These are phyloP conservation scores for Sceloporus tristichus DNA, from an alignment of 2,113 vertebrate species.

Conservation along the genomic window DNA sequence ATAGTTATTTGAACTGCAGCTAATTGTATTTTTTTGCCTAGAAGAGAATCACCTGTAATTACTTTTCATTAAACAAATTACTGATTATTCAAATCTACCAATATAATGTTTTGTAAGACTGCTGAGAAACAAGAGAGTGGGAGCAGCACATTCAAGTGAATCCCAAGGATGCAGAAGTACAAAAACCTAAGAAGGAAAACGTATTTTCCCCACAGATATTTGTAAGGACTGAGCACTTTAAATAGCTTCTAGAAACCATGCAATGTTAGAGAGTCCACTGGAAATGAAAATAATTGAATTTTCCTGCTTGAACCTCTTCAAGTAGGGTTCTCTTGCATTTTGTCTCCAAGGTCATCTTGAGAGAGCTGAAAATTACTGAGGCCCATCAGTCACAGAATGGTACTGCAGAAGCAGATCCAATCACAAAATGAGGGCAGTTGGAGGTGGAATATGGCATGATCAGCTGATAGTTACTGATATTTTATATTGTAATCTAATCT, in stretches of 20 bases:
- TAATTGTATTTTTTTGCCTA: slow-evolving; percentile 23
- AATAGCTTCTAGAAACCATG: background rate
- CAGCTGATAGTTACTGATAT: no score
- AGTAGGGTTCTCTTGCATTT: no score
- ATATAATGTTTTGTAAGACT: no score
- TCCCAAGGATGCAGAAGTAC: background rate
- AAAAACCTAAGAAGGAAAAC: background rate
- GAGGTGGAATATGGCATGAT: no score
- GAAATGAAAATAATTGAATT: background rate
- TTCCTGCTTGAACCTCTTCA: background rate
- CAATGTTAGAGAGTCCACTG: background rate
- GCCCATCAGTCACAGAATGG: no score
- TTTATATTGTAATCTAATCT: no score
- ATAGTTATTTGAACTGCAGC: slow-evolving; percentile 5
- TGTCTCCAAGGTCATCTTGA: no score
- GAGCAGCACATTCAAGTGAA: background rate
- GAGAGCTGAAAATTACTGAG: no score
- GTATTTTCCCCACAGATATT: background rate
- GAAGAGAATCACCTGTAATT: background rate
- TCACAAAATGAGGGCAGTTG: no score
- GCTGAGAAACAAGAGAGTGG: background rate
- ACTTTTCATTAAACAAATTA: no score
- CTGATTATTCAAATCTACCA: no score
- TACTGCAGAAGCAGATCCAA: no score
- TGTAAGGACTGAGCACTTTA: background rate